Evolutionary conservation across 2,888 invertebrate species (phyloP).

Genomic region (Volucella zonaria): DNA sequence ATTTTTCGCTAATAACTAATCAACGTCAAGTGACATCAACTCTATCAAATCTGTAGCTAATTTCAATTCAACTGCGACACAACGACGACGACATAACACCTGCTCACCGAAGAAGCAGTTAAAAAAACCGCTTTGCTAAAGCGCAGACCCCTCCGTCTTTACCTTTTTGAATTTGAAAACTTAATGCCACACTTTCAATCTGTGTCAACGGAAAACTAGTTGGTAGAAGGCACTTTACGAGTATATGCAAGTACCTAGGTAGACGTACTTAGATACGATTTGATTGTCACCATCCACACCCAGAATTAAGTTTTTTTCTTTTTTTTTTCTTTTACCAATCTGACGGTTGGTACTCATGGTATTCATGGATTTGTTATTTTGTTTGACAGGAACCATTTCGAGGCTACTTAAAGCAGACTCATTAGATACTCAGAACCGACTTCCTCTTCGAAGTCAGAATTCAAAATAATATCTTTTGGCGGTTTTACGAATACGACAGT

Average conservation of each 20-base stretch:
- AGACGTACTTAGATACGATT: slow-evolving; percentile 59
- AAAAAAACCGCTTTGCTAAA: slow-evolving; percentile 16
- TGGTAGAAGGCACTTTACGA: slow-evolving; percentile 8
- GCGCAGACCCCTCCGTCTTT: not conserved
- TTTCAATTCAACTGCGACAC: slow-evolving; percentile 38
- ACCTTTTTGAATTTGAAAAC: slow-evolving; percentile 8
- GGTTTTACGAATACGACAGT: not conserved
- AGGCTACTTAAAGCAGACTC: slow-evolving; percentile 56
- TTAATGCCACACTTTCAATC: slow-evolving; percentile 63
- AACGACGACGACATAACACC: slow-evolving; percentile 39
- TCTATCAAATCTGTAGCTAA: slow-evolving; percentile 41
- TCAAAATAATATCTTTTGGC: not conserved
- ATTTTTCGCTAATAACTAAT: slow-evolving; percentile 43
- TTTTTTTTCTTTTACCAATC: slow-evolving; percentile 16
- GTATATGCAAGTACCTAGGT: no score
- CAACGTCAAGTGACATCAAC: slow-evolving; percentile 51
- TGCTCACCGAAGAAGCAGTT: slow-evolving; percentile 28
- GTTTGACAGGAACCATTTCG: slow-evolving; percentile 54
- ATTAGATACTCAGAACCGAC: slow-evolving; percentile 40
- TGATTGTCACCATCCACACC: slow-evolving; percentile 70
- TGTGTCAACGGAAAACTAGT: slow-evolving; percentile 69
- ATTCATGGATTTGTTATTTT: slow-evolving; percentile 15
- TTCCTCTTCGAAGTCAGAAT: slow-evolving; percentile 38
- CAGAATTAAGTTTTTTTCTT: slow-evolving; percentile 31
- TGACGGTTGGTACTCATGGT: slow-evolving; percentile 8